phyloP scores from a whole-genome alignment of 2,113 vertebrate genomes.

The Oophaga pumilio region DNA sequence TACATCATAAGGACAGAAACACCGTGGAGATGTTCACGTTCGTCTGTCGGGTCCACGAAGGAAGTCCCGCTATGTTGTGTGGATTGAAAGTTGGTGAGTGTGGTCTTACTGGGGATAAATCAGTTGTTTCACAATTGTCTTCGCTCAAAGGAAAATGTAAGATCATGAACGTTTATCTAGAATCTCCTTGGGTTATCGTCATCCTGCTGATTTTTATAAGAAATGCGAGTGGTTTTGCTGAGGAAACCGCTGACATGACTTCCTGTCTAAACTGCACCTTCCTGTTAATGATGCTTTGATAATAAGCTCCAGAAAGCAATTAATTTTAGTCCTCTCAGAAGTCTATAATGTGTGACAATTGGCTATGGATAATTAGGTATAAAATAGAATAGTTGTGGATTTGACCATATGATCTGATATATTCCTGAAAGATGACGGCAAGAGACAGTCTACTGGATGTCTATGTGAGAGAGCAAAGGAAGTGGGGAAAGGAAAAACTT shows the following conservation, averaged over 20 bases:
- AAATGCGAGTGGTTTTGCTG: slow-evolving; percentile 11
- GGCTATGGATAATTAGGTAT: no score
- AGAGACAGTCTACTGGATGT: not conserved
- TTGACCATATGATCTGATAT: no score
- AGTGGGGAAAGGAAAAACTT: not conserved
- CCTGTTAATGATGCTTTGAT: not conserved
- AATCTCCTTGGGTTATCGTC: not conserved
- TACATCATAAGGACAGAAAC: slow-evolving; percentile 90
- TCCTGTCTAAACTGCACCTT: slow-evolving; percentile 15
- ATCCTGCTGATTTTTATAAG: slow-evolving; percentile 15
- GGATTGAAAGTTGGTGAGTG: slow-evolving; percentile 88
- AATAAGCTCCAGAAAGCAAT: not conserved
- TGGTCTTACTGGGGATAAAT: not conserved
- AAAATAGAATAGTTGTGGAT: not conserved
- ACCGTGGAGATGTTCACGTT: slow-evolving; percentile 96
- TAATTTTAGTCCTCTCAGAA: not conserved
- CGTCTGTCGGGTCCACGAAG: slow-evolving; percentile 87
- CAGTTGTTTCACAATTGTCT: not conserved
- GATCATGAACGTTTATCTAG: not conserved
- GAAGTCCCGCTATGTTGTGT: slow-evolving; percentile 84
- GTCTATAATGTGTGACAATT: not conserved
- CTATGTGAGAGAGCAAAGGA: not conserved
- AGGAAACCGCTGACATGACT: not conserved
- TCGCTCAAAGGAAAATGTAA: not conserved
- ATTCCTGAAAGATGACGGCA: no score